A percentile compares a stretch with the other conserved stretches of the same genome.
These are phyloP conservation scores for Ptilorrhoa leucosticta DNA, from an alignment of 2,113 vertebrate genomes.

Conservation along the genomic window DNA sequence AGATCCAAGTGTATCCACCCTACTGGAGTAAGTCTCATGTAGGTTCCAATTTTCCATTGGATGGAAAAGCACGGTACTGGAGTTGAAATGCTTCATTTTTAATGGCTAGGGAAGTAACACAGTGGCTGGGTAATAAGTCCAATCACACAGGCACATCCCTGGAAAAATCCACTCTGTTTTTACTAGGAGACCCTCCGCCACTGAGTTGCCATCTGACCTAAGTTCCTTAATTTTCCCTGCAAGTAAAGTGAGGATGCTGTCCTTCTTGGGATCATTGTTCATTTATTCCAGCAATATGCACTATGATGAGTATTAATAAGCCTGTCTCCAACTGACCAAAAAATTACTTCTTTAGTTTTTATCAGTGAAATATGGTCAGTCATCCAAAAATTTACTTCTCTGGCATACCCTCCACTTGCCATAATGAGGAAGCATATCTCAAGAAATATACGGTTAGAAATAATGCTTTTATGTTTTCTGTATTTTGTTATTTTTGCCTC, in stretches of 20 bases:
- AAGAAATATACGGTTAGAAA: constrained; percentile 40
- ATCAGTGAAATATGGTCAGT: constrained; percentile 16
- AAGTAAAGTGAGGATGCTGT: not conserved
- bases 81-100: not conserved
- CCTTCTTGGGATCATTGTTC: not conserved
- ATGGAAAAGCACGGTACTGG: not conserved
- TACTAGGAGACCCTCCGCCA: not conserved
- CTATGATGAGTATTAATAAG: not conserved
- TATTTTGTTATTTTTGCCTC: constrained; percentile 59
- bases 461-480: constrained; percentile 44
- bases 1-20: not conserved
- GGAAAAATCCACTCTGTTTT: not conserved
- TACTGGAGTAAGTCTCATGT: not conserved
- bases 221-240: not conserved
- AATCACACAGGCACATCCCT: not conserved
- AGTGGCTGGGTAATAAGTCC: not conserved
- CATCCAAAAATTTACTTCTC: constrained; percentile 9
- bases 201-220: not conserved
- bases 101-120: not conserved
- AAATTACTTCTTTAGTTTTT: constrained; percentile 8
- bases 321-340: not conserved
- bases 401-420: not conserved
- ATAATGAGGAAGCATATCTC: constrained; percentile 28
- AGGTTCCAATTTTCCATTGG: not conserved
- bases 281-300: not conserved